Percentiles rank a stretch among this genome's conserved stretches.
Evolutionary conservation across 2,113 vertebrate genomes (phyloP).

Genomic region (Rhinichthys klamathensis): DNA sequence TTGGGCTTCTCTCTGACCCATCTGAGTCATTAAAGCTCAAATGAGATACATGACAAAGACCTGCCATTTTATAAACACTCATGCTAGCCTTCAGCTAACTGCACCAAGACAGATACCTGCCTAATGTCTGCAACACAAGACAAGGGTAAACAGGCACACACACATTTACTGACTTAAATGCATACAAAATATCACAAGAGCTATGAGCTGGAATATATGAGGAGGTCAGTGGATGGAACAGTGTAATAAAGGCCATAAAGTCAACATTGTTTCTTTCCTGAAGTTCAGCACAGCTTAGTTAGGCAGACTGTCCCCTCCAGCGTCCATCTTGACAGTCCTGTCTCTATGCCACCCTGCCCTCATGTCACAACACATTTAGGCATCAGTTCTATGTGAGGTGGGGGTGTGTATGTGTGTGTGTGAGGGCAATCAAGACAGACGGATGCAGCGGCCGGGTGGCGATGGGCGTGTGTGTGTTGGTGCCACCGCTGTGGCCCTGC

Average conservation of each 20-base stretch:
- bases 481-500: conserved; percentile 64
- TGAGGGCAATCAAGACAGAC: conserved; percentile 24
- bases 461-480: conserved; percentile 43
- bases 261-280: conserved; percentile 31
- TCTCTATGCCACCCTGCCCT: conserved; percentile 59
- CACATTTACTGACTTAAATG: background rate
- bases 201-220: background rate
- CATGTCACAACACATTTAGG: conserved; percentile 82
- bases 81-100: conserved; percentile 20
- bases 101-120: conserved; percentile 2
- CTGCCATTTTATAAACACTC: conserved; percentile 16
- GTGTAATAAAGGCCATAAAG: conserved; percentile 19
- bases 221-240: conserved; percentile 7
- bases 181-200: background rate
- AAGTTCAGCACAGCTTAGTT: conserved; percentile 43
- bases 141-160: background rate
- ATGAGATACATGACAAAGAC: conserved; percentile 48
- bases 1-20: conserved; percentile 30
- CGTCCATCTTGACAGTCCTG: conserved; percentile 65
- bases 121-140: background rate
- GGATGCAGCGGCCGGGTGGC: conserved; percentile 36
- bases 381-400: conserved; percentile 54
- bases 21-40: conserved; percentile 52
- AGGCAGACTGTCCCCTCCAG: conserved; percentile 22
- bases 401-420: conserved; percentile 38